Evolutionary conservation across 2,797 vertebrate species (phyloP), one percentile per base, ranked within the genome.

Genomic region (Luscinia megarhynchos): DNA sequence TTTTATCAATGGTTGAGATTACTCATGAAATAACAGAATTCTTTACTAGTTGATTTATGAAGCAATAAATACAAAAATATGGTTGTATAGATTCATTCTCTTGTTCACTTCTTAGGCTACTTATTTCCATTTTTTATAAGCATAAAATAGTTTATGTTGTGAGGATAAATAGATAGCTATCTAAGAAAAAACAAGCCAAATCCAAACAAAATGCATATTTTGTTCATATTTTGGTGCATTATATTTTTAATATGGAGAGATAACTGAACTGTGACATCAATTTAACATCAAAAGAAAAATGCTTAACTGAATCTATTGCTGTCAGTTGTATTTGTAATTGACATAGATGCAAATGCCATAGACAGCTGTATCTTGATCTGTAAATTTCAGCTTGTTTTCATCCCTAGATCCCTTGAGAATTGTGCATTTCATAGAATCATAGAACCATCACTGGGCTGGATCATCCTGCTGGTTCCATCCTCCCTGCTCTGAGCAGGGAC

Each of bases 1-100:
- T 95, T 95, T 93, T 90, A 67, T 87, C 69, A 76, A 20, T 78
- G 59, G 48, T 81, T 87, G 40, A 90, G 93, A 91, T 84, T 90
- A 54, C 32, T 38, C 6, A 15, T 66, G 46, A 87, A 93, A 84
- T 78, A 81, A 66, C n/a, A 78, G 21, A 83, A 51, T 85, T 67
- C 30, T 78, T 95, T 87, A 30, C 74, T 62, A 80, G 61, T 41
- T 45, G 27, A 62, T 89, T 78, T 95, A 75, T 54, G 30, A 70
- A 81, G 34, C 32, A 80, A 45, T 75, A 68, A 70, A 64, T 87
- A 43, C 29, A 66, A 45, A 80, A 73, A 46, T 51, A 36, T 1
- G 0, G 13, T 55, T 75, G n/a, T 43, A 14, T 75, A 62, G 51
- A 50, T 81, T 89, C 4, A 38, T 57, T 87, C 30, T 81, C 38